These are phyloP conservation scores for Diorhabda sublineata DNA, from an alignment of 1,140 invertebrate genomes.

Conservation along the genomic window DNA sequence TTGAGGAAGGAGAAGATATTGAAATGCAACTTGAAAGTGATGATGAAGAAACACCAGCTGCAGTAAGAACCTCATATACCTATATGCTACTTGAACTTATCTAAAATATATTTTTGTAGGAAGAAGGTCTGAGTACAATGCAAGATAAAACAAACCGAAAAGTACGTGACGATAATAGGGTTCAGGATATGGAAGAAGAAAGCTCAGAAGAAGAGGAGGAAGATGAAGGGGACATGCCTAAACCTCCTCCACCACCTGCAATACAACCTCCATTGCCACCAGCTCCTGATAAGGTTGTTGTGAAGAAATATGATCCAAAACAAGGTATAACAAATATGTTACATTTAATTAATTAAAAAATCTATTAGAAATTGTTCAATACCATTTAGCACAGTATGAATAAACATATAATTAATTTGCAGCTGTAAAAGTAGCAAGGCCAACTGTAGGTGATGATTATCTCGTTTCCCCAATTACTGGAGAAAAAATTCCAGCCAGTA, in stretches of 20 bases:
- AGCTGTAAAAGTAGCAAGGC: conserved; percentile 56
- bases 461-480: conserved; percentile 98
- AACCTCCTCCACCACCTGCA: conserved; percentile 47
- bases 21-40: conserved; percentile 75
- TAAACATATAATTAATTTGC: conserved; percentile 17
- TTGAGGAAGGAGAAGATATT: conserved; percentile 58
- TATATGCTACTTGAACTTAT: background rate
- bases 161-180: conserved; percentile 48
- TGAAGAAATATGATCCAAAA: conserved; percentile 98
- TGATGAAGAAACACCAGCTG: conserved; percentile 49
- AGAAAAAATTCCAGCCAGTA: conserved; percentile 93
- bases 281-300: conserved; percentile 89
- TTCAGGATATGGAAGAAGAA: conserved; percentile 90
- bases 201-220: conserved; percentile 73
- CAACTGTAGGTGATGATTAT: conserved; percentile 75
- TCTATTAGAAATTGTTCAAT: too few relatives aligned
- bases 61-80: conserved; percentile 17
- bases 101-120: conserved; percentile 46
- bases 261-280: conserved; percentile 64
- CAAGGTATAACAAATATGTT: conserved; percentile 48
- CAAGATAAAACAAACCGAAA: conserved; percentile 55
- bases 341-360: too few relatives aligned
- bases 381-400: too few relatives aligned
- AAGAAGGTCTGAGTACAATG: conserved; percentile 64
- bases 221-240: conserved; percentile 52